These are phyloP conservation scores for Pollachius pollachius DNA, from an alignment of 2,113 vertebrate genomes.

Conservation along the genomic window DNA sequence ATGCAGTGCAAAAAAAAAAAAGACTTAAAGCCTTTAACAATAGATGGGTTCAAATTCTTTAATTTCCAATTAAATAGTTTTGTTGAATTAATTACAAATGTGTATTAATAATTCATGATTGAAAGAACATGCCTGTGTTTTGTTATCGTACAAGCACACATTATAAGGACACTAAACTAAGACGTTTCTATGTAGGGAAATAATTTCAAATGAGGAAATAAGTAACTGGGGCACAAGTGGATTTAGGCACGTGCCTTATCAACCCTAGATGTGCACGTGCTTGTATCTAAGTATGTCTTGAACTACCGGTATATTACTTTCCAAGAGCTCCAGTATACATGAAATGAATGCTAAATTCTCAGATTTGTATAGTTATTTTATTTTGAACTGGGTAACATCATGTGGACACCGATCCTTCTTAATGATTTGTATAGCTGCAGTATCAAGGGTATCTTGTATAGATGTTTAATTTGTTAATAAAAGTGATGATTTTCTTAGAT, in stretches of 20 bases:
- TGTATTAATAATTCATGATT: too few species aligned
- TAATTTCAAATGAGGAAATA: neutral
- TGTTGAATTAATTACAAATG: too few species aligned
- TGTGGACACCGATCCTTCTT: slow-evolving; percentile 48
- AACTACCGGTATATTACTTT: slow-evolving; percentile 24
- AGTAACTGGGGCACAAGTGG: neutral
- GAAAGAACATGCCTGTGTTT: too few species aligned
- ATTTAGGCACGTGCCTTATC: slow-evolving; percentile 2
- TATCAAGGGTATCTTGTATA: slow-evolving; percentile 72
- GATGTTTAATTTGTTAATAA: slow-evolving; percentile 75
- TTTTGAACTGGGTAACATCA: slow-evolving; percentile 47
- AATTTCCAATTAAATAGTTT: too few species aligned
- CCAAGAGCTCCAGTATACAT: slow-evolving; percentile 38
- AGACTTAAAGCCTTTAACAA: too few species aligned
- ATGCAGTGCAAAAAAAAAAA: too few species aligned
- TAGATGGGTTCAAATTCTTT: too few species aligned
- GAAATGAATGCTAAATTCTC: slow-evolving; percentile 55
- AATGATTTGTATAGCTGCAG: slow-evolving; percentile 71
- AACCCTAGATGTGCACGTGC: slow-evolving; percentile 52
- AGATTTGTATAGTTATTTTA: slow-evolving; percentile 42
- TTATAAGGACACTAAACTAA: neutral
- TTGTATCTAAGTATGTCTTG: slow-evolving; percentile 39
- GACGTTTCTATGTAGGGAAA: too few species aligned
- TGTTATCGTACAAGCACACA: neutral
- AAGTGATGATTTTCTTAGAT: slow-evolving; percentile 59